Evolutionary conservation across 2,888 invertebrate species (phyloP), one percentile per base, ranked within the genome.

Genomic region (Therioaphis trifolii): DNA sequence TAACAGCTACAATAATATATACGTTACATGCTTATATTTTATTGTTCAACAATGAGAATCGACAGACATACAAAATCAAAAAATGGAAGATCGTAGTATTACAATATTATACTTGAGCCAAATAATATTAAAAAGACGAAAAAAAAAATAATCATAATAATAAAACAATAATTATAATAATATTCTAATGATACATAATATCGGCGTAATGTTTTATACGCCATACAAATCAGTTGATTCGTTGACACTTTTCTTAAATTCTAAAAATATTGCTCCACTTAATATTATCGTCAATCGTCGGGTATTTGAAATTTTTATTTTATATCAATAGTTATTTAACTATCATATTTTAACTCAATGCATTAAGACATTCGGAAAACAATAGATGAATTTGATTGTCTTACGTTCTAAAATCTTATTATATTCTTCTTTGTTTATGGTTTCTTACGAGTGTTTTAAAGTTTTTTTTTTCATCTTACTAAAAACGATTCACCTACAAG

Each of bases 31-130:
- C 43, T 79, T 79, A 79, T 12, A 68, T 66, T 77, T 76, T 66
- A 66, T 66, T 68, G 24, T 52, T 82, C 61, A 82, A 82, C 18
- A 4, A 71, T 71, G 61, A 80, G 61, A 72, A 80, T 71, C 49
- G 61, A 82, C 21, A 61, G 21, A 72, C 46, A 72, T 43, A 80
- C 55, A 71, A 71, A 71, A 82, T 61, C 72, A 82, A 82, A 72
- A n/a, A 72, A 72, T 82, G 80, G 71, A 82, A 82, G 80, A 82
- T 82, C 80, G 46, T 72, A 71, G 61, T 61, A 72, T 82, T 82
- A 82, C 55, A 80, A 49, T n/a, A n/a, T 69, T 69, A 82, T 72
- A 82, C 61, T 82, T 82, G 80, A 82, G 80, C 80, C 80, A 82
- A 82, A 82, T 72, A 72, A 82, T 71, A 61, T 71, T 82, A 35